Conservation (phyloP, 2,797 vertebrate genomes). For the Phaenicophaeus curvirostris region DNA sequence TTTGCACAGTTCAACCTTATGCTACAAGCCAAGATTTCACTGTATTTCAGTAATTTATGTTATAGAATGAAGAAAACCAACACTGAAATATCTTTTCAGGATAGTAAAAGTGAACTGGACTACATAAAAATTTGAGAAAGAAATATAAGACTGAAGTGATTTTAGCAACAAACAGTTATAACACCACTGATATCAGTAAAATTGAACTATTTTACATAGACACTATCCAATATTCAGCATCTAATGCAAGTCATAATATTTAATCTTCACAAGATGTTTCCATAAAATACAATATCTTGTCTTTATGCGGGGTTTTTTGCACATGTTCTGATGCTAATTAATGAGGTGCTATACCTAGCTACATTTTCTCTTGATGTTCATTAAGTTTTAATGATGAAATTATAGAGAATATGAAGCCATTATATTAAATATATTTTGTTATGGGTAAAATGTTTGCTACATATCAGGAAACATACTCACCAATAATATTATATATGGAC, state of each 20-base stretch:
- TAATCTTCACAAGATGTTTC: background rate
- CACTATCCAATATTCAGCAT: background rate
- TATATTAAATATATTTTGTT: background rate
- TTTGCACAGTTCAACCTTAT: background rate
- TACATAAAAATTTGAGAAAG: background rate
- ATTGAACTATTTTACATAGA: background rate
- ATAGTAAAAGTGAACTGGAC: background rate
- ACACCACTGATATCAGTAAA: background rate
- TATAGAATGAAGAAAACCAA: background rate
- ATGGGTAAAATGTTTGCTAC: too few relatives aligned
- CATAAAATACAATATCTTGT: background rate
- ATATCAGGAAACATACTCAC: too few relatives aligned
- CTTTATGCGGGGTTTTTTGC: accelerated
- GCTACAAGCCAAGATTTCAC: background rate
- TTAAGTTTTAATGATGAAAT: background rate
- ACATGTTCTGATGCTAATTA: background rate
- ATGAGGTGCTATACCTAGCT: background rate
- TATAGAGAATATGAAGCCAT: background rate
- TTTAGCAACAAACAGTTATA: background rate
- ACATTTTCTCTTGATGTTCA: background rate
- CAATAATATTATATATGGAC: too few relatives aligned
- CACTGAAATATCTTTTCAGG: background rate
- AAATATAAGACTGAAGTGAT: background rate
- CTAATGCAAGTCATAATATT: background rate
- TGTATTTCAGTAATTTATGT: background rate